phyloP scores from a whole-genome alignment of 1,140 invertebrate genomes.

The Hirudo medicinalis region DNA sequence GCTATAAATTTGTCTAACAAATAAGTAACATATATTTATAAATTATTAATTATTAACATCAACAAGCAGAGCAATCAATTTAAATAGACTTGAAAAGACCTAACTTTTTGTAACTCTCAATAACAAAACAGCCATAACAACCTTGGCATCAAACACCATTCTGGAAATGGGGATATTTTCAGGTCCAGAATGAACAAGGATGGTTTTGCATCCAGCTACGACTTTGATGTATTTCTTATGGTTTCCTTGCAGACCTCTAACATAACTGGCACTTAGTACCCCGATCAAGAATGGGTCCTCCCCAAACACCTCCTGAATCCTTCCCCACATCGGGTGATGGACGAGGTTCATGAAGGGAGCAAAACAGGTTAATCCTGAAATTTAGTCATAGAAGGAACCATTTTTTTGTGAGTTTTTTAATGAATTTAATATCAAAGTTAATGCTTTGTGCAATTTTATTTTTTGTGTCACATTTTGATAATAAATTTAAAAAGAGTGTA shows the following conservation, averaged over 20 bases:
- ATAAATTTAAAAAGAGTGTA: neutral
- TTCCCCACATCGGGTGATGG: slow-evolving; percentile 36
- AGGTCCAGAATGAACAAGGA: slow-evolving; percentile 35
- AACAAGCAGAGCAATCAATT: too few species aligned
- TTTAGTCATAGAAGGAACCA: neutral
- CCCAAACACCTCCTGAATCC: slow-evolving; percentile 40
- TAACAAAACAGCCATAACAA: slow-evolving; percentile 17
- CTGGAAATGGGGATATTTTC: slow-evolving; percentile 34
- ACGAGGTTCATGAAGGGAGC: slow-evolving; percentile 38
- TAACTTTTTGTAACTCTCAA: too few species aligned
- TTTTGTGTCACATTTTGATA: neutral
- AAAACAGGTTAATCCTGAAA: slow-evolving; percentile 34
- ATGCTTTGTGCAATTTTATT: neutral
- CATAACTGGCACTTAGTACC: slow-evolving; percentile 29
- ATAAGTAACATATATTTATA: too few species aligned
- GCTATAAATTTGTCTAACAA: too few species aligned
- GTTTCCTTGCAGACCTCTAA: slow-evolving; percentile 34
- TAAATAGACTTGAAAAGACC: too few species aligned
- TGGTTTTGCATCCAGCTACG: slow-evolving; percentile 35
- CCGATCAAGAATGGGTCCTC: slow-evolving; percentile 38
- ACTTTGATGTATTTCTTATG: slow-evolving; percentile 31
- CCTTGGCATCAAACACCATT: slow-evolving; percentile 34
- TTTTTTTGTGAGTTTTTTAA: neutral
- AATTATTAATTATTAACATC: too few species aligned
- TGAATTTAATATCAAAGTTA: neutral